Evolutionary conservation across 2,888 invertebrate species (phyloP).

Genomic region (Ochropleura leucogaster): DNA sequence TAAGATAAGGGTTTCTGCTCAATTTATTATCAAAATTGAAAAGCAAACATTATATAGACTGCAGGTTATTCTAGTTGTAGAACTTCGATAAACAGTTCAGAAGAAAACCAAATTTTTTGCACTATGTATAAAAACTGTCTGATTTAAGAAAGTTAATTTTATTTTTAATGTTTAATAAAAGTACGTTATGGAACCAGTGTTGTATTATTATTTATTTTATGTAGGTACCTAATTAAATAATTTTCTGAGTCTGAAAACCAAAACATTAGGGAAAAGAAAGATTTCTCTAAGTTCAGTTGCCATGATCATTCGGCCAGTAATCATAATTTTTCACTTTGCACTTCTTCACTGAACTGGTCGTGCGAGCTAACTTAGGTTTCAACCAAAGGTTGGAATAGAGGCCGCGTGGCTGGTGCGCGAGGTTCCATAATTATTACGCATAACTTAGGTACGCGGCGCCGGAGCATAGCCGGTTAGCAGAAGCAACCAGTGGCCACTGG

Average conservation of each 20-base stretch:
- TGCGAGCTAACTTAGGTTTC: too few relatives aligned
- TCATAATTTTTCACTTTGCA: background rate
- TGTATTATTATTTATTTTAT: slow-evolving; percentile 2
- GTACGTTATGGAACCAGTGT: slow-evolving; percentile 50
- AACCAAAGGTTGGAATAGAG: too few relatives aligned
- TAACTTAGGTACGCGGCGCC: too few relatives aligned
- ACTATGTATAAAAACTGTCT: slow-evolving; percentile 55
- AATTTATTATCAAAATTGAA: slow-evolving; percentile 25
- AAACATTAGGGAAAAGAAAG: background rate
- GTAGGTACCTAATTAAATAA: background rate
- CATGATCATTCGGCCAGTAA: background rate
- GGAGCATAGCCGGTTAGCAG: too few relatives aligned
- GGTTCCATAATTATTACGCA: too few relatives aligned
- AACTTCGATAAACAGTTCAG: slow-evolving; percentile 27
- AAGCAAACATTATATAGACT: slow-evolving; percentile 31
- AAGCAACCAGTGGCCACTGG: too few relatives aligned
- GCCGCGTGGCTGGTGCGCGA: too few relatives aligned
- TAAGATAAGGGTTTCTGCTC: slow-evolving; percentile 27
- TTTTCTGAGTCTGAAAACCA: background rate
- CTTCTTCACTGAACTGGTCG: background rate
- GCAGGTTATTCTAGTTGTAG: slow-evolving; percentile 26
- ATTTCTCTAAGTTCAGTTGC: background rate
- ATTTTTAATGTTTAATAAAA: slow-evolving; percentile 72
- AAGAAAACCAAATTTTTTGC: slow-evolving; percentile 41
- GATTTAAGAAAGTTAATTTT: slow-evolving; percentile 71